Percentiles rank a stretch among this genome's conserved stretches.
These are phyloP conservation scores for Corynorhinus townsendii DNA, from an alignment of 2,113 vertebrate genomes.

Conservation along the genomic window DNA sequence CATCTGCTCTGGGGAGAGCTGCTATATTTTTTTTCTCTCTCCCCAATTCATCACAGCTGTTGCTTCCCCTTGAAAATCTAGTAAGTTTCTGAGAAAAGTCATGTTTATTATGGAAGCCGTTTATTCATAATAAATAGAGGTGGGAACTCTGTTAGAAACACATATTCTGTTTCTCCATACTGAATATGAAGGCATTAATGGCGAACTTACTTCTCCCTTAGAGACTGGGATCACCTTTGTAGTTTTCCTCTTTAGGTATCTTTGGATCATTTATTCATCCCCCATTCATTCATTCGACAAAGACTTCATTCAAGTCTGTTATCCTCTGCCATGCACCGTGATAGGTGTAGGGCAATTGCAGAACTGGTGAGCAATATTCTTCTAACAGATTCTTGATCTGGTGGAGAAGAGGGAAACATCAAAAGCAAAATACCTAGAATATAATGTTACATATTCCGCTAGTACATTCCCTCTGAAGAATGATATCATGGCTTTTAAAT, in stretches of 20 bases:
- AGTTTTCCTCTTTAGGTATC: background rate
- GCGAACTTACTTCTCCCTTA: background rate
- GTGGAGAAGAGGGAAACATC: background rate
- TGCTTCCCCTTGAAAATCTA: slow-evolving; percentile 33
- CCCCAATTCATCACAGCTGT: slow-evolving; percentile 45
- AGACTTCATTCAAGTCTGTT: background rate
- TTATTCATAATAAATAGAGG: slow-evolving; percentile 68
- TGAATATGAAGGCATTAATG: background rate
- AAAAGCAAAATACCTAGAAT: background rate
- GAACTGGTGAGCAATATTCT: background rate
- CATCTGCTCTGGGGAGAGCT: background rate
- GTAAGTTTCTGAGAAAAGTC: slow-evolving; percentile 54
- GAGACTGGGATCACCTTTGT: background rate
- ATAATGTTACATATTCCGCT: background rate
- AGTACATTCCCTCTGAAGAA: background rate
- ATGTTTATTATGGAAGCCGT: slow-evolving; percentile 59
- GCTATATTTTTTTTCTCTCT: background rate
- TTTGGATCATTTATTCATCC: background rate
- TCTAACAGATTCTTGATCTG: background rate
- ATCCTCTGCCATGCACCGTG: background rate
- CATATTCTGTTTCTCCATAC: background rate
- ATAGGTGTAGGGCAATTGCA: fast-evolving
- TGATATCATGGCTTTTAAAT: background rate
- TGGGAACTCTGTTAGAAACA: slow-evolving; percentile 57
- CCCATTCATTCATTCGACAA: background rate